Percentiles rank a stretch among this genome's conserved stretches.
Evolutionary conservation across 2,113 vertebrate species (phyloP).

Genomic region (Pelecanus crispus): DNA sequence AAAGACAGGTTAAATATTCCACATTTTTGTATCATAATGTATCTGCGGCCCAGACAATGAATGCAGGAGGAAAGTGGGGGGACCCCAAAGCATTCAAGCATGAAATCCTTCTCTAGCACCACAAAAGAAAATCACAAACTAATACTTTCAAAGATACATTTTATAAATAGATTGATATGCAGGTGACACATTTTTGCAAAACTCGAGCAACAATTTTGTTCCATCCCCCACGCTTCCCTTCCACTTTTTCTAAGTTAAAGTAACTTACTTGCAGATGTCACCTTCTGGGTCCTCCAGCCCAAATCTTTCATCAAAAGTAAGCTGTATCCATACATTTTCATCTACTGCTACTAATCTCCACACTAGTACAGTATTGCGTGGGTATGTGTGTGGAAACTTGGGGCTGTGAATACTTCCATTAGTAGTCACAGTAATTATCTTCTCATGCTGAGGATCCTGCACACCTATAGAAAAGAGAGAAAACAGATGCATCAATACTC

Average conservation of each 20-base stretch:
- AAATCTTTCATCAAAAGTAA: slow-evolving; percentile 92
- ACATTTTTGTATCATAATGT: neutral
- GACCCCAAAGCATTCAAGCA: neutral
- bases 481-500: neutral
- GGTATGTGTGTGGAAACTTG: slow-evolving; percentile 90
- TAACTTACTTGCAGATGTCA: slow-evolving; percentile 95
- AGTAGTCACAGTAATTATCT: slow-evolving; percentile 85
- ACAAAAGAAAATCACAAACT: neutral
- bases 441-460: slow-evolving; percentile 92
- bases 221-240: neutral
- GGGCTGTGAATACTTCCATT: slow-evolving; percentile 94
- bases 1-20: neutral
- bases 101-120: neutral
- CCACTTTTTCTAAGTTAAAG: neutral
- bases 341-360: slow-evolving; percentile 88
- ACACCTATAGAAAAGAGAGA: slow-evolving; percentile 80
- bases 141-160: neutral
- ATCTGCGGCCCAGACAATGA: neutral
- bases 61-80: neutral
- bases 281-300: slow-evolving; percentile 97
- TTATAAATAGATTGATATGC: neutral
- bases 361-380: slow-evolving; percentile 83
- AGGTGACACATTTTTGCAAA: neutral
- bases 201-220: neutral
- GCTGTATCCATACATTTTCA: slow-evolving; percentile 87